Base-by-base conservation (phyloP, 2,797 vertebrate genomes). In the Lycodopsis pacificus region DNA sequence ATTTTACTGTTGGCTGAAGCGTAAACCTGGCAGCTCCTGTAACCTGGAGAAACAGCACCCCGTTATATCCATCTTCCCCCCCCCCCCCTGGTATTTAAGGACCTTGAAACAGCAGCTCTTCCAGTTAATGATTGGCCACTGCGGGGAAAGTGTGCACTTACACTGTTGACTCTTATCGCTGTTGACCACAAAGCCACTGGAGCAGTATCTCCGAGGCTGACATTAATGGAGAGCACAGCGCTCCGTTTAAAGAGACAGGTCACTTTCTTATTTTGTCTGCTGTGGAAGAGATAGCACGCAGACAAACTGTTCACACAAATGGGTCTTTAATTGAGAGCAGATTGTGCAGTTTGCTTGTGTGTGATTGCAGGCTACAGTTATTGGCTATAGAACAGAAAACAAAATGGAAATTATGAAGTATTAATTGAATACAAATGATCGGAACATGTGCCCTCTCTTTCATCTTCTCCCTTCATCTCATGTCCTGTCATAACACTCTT, bases 71-170 rank as follows among this genome's bases (percentile, higher is more conserved):
- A 49, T 77, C 83, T 78, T 36, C 13, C 59, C 64, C 49, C 15
- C 58, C 64, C 48, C 80, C 81, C 89, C 79, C 84, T 90, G 86
- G 73, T 81, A 86, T 93, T 94, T 92, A 92, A 93, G 90, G 92
- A 90, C 90, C 88, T 93, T 92, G 88, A 91, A 91, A 93, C 76
- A 77, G 86, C 88, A 89, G 83, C 88, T 81, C 71, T 87, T 75
- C 66, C 82, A 83, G 94, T 95, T 94, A 95, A 95, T 95, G 86
- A 95, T 95, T 95, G 85, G 87, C 91, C 90, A 87, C 73, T 88
- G 77, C 56, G 76, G 88, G 87, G 92, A 93, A 91, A 93, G 89
- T 89, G 89, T 91, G 87, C 88, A 88, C 92, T 92, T 87, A 91
- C 83, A 90, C 86, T 89, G 91, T 92, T 91, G 89, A 91, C 89